These are phyloP conservation scores for Cephonodes hylas DNA, from an alignment of 2,888 invertebrate species.

Conservation along the genomic window DNA sequence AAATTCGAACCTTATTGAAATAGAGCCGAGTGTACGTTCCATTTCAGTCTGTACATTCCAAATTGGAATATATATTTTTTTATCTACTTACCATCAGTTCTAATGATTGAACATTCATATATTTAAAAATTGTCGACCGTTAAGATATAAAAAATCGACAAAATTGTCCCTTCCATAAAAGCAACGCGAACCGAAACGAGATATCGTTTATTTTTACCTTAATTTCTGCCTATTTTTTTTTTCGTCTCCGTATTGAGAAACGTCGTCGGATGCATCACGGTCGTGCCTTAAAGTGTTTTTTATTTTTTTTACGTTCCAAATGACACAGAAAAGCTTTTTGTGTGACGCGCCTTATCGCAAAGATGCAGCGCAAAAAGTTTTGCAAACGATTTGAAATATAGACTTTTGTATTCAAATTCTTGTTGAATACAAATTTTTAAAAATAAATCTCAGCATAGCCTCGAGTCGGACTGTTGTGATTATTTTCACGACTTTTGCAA, in stretches of 20 bases:
- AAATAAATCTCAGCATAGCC: conserved; percentile 21
- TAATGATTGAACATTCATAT: conserved; percentile 10
- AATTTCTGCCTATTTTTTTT: conserved; percentile 40
- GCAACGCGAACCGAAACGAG: conserved; percentile 25
- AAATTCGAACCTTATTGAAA: conserved; percentile 56
- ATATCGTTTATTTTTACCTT: conserved; percentile 40
- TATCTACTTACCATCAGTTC: conserved; percentile 11
- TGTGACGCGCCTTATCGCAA: conserved; percentile 68
- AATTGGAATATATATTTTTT: conserved; percentile 22
- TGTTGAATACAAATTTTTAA: conserved; percentile 22
- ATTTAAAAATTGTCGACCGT: conserved; percentile 8
- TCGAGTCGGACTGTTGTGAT: conserved; percentile 16
- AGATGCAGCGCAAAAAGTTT: conserved; percentile 54
- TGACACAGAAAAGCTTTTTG: conserved; percentile 80
- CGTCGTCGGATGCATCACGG: conserved; percentile 66
- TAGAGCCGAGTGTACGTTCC: conserved; percentile 30
- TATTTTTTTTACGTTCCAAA: conserved; percentile 43
- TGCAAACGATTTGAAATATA: conserved; percentile 35
- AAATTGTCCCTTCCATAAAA: conserved; percentile 27
- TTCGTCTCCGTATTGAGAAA: conserved; percentile 65
- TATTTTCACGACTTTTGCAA: conserved; percentile 15
- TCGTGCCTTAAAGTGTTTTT: conserved; percentile 46
- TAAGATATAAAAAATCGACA: conserved; percentile 7
- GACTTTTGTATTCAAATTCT: conserved; percentile 67
- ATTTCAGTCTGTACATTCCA: conserved; percentile 19